These are phyloP conservation scores for Tethya wilhelma DNA, from an alignment of 37 sponge, comb jelly and placozoan species.

Conservation along the genomic window DNA sequence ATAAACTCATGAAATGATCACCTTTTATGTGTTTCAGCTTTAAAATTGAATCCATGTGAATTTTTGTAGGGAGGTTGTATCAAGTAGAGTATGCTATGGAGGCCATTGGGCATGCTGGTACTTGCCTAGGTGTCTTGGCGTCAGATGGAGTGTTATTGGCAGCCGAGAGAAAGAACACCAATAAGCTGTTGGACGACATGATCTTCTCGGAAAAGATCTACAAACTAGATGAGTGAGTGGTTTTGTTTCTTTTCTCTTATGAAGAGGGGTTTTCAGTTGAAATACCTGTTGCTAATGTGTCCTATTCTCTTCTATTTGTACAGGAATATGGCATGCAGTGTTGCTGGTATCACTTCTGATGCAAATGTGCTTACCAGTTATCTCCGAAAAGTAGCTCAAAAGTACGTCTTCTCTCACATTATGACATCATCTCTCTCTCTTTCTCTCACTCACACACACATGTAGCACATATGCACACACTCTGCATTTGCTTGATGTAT, in stretches of 20 bases:
- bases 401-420: slow-evolving; percentile 21
- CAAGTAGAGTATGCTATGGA: slow-evolving; percentile 99
- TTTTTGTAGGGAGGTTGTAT: slow-evolving; percentile 84
- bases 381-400: slow-evolving; percentile 84
- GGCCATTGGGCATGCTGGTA: slow-evolving; percentile 95
- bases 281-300: not conserved
- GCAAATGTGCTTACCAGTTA: slow-evolving; percentile 93
- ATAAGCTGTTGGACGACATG: slow-evolving; percentile 90
- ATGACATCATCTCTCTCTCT: not conserved
- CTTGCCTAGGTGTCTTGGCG: slow-evolving; percentile 96
- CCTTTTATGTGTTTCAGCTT: not conserved
- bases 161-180: slow-evolving; percentile 92
- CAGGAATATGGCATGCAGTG: slow-evolving; percentile 97
- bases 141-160: slow-evolving; percentile 94
- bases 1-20: too few species aligned
- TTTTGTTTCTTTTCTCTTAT: not conserved
- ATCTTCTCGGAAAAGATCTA: slow-evolving; percentile 97
- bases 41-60: too few species aligned
- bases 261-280: not conserved
- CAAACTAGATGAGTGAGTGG: slow-evolving; percentile 83
- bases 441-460: not conserved
- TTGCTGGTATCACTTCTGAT: slow-evolving; percentile 99
- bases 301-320: not conserved
- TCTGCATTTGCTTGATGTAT: too few species aligned
- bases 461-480: too few species aligned